Base-by-base conservation (phyloP, 1,140 invertebrate genomes). In the Phymastichus coffea region DNA sequence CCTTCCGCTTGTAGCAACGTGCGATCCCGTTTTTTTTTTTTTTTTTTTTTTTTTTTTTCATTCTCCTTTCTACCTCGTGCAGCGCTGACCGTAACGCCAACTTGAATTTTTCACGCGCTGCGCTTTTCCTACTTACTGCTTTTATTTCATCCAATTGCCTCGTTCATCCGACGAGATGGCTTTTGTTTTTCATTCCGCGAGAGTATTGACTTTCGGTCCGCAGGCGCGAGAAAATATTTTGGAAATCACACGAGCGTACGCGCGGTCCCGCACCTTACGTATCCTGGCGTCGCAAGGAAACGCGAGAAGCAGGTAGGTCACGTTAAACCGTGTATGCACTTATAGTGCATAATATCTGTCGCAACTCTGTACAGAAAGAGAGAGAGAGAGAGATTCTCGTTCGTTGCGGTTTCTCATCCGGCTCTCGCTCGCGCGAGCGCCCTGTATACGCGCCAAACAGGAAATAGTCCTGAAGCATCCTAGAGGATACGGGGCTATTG, bases 401-500 rank as follows among this genome's bases (percentile, higher is more conserved):
- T 44, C 41, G 41, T 73, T 77, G 78, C 70, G 78, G 78, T 80
- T 78, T 77, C 71, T 49, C 76, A 77, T 79, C 78, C 77, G 78
- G 74, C 66, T 72, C 61, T 66, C 54, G 28, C 28, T 12, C 38
- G n/a, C 38, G 19, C 30, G 47, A 49, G 26, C 4, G 17, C 14
- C 19, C 6, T 12, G 28, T 33, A 12, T 33, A 19, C 30, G 35
- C 20, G n/a, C 15, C 25, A 63, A 65, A 71, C 78, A 78, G 78
- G 78, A 80, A 79, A 80, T 76, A 74, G 70, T 78, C 73, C 74
- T 75, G 72, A 66, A 77, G 76, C 73, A 70, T 78, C 75, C 73
- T 77, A 77, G 70, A 79, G 73, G 73, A 74, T 77, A 71, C 69
- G 67, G 61, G 76, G 75, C 73, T 76, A 78, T 79, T 78, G 68